phyloP scores from a whole-genome alignment of 2,797 vertebrate genomes.

The Clarias platycephalus region DNA sequence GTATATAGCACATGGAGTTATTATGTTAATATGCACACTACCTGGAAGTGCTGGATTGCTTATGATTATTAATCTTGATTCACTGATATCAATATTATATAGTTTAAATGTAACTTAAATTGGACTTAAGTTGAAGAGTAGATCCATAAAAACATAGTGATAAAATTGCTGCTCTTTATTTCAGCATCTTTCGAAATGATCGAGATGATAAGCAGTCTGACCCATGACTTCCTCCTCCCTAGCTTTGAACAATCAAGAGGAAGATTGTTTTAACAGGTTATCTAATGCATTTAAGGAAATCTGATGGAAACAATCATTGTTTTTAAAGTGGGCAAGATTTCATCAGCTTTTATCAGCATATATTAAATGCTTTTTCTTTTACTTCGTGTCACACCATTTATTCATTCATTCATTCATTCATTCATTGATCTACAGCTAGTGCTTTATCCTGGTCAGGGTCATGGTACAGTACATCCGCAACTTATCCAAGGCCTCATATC shows the following conservation, averaged over 20 bases:
- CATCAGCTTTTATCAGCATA: conserved; percentile 23
- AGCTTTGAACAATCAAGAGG: conserved; percentile 29
- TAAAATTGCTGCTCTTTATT: neutral
- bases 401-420: neutral
- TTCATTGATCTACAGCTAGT: neutral
- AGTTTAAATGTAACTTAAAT: no score
- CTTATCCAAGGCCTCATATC: neutral
- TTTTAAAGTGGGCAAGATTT: conserved; percentile 18
- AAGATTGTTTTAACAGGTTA: conserved; percentile 28
- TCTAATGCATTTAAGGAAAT: conserved; percentile 50
- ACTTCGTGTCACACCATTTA: conserved; percentile 2
- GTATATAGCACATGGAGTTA: conserved; percentile 4
- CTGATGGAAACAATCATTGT: neutral
- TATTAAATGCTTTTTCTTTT: conserved; percentile 10
- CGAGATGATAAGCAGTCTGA: neutral
- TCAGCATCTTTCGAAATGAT: neutral
- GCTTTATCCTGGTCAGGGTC: neutral
- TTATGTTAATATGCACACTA: conserved; percentile 3
- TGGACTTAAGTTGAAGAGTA: neutral
- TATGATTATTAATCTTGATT: neutral
- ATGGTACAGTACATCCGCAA: neutral
- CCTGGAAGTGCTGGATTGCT: neutral
- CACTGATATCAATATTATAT: neutral
- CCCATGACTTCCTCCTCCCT: conserved; percentile 22
- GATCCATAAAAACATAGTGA: neutral